Base-by-base conservation (phyloP, 2,888 invertebrate genomes). In the Alloplasta piceator region DNA sequence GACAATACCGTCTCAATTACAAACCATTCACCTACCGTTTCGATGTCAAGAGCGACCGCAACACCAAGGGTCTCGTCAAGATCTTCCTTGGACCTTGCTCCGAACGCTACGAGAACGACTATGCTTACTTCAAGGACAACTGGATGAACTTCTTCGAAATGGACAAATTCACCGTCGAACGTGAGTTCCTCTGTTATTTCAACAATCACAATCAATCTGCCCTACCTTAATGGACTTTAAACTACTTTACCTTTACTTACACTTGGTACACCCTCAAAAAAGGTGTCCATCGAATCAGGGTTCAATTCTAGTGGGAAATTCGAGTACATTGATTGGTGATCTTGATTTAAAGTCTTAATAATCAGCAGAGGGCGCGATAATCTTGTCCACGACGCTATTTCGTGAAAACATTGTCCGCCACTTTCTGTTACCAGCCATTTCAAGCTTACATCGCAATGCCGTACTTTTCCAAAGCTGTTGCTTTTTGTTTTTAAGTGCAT, bases 1-100 rank as follows among this genome's bases (percentile, higher is more conserved):
- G 95, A 77, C 95, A 96, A 90, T 93, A 94, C 85, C 95, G 96
- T 86, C 93, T 96, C 43, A 95, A 95, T 92, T 95, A 96, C 93
- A 94, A 95, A 83, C 94, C 94, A 3, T 96, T 96, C 94, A 93
- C 93, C 75, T 94, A 95, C 87, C 93, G 93, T 64, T 91, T 96
- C 86, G 93, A 94, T 75, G 91, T 96, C 26, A 93, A 93, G 84
- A 94, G 95, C 82, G 94, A 95, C 82, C 93, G 94, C 74, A 93
- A 93, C 38, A 94, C 93, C 81, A 94, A 94, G 87, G 93, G 93
- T 56, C 90, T 94, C 10, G 91, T 96, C 70, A 95, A 95, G 85
- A 92, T 95, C 72, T 96, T 95, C 94, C 87, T 96, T 68, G 96
- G 95, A 86, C 96, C 96, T 10, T 95, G 95, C 90, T 94, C 94